A percentile compares a stretch with the other conserved stretches of the same genome.
Evolutionary conservation across 2,797 vertebrate species (phyloP).

Genomic region (Eulemur albifrons): DNA sequence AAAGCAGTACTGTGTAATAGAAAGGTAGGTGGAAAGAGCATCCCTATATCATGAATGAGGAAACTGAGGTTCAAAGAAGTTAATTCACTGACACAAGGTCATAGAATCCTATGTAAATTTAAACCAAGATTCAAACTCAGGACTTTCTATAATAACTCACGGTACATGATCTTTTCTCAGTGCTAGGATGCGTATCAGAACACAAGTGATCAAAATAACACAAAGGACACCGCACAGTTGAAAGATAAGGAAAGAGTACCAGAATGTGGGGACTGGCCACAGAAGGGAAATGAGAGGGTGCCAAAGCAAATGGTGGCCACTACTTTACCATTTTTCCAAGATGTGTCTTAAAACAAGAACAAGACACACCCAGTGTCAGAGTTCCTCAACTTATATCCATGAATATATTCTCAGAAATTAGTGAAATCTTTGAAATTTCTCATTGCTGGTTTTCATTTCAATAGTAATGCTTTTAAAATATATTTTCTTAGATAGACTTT

Average conservation of each 20-base stretch:
- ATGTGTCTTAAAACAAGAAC: not conserved
- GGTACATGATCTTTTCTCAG: not conserved
- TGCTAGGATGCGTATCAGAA: not conserved
- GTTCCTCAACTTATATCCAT: not conserved
- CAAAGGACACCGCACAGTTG: not conserved
- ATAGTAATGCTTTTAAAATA: not conserved
- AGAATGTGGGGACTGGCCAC: not conserved
- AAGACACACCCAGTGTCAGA: not conserved
- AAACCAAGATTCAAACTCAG: not conserved
- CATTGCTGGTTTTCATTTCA: not conserved
- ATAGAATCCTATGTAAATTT: not conserved
- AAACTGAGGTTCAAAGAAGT: not conserved
- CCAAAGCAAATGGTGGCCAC: not conserved
- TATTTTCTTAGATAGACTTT: not conserved
- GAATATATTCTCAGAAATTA: not conserved
- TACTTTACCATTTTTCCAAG: not conserved
- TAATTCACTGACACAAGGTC: not conserved
- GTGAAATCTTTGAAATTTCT: not conserved
- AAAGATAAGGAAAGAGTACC: not conserved
- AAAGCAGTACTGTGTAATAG: not conserved
- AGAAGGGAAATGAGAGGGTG: not conserved
- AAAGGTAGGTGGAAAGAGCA: not conserved
- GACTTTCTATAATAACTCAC: not conserved
- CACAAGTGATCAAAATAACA: not conserved
- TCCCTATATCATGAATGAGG: not conserved